Evolutionary conservation across 1,140 invertebrate species (phyloP), one percentile per base, ranked within the genome.

Genomic region (Drosophila grimshawi): DNA sequence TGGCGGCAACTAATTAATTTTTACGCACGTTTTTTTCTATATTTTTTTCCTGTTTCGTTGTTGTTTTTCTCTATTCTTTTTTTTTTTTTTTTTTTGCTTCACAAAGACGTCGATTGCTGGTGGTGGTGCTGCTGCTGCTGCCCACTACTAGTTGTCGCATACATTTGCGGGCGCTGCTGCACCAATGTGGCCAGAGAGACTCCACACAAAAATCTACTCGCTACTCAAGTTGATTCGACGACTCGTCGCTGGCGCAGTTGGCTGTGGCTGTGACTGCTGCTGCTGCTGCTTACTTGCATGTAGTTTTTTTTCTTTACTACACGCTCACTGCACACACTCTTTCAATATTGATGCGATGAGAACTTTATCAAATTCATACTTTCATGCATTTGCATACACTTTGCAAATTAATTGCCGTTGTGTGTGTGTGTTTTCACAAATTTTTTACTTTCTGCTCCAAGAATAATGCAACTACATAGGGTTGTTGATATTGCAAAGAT

Each of bases 131-230:
- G 29, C 56, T 68, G 41, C 67, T 63, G 49, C 56, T 67, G 62
- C 52, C 67, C 46, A 67, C 62, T 73, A 73, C 48, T 66, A 61
- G 69, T 73, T 62, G 69, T 73, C 69, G 69, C 53, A 65, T 64
- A 71, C 61, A 76, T 75, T 70, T 71, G 73, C 68, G 74, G 69
- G 69, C 61, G 68, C 74, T 72, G 69, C 68, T 73, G 69, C 74
- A 73, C 69, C 74, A 76, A 72, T 72, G 69, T 76, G 74, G 73
- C 67, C 73, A 72, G 68, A 71, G 69, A 72, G 68, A 62, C 69
- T 76, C 74, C 68, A 68, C 53, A 56, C 48, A 49, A 30, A 32
- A 49, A 73, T 73, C 45, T 66, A 74, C 71, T 74, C 71, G 71
- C 71, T 74, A 61, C 65, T 73, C 35, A 30, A 68, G 10, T 43